Conservation (phyloP, 2,888 invertebrate species). For the Thymelicus sylvestris region DNA sequence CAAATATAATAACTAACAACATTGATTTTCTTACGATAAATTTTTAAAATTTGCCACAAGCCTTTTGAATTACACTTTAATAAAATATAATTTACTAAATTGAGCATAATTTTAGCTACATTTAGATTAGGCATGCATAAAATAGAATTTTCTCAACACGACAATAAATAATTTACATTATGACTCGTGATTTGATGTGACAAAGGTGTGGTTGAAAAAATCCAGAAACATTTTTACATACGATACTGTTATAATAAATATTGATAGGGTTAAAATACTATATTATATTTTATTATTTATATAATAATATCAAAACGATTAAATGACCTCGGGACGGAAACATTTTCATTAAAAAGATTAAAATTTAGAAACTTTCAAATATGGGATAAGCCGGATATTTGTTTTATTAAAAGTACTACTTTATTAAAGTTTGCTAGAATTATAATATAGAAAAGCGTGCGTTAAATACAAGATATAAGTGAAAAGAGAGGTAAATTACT, state of each 20-base stretch:
- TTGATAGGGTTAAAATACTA: conserved; percentile 54
- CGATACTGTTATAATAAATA: conserved; percentile 48
- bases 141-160: conserved; percentile 25
- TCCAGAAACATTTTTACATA: conserved; percentile 46
- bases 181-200: conserved; percentile 19
- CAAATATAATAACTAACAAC: conserved; percentile 73
- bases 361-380: conserved; percentile 23
- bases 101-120: conserved; percentile 35
- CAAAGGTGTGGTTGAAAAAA: conserved; percentile 9
- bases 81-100: conserved; percentile 49
- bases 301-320: conserved; percentile 66
- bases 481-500: conserved; percentile 1
- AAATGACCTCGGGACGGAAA: conserved; percentile 84
- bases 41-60: conserved; percentile 67
- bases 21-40: conserved; percentile 65
- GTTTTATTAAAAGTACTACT: background rate
- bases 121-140: conserved; percentile 35
- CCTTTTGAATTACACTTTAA: conserved; percentile 68
- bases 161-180: conserved; percentile 13
- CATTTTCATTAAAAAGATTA: conserved; percentile 65
- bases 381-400: conserved; percentile 7
- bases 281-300: conserved; percentile 45
- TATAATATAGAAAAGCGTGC: background rate
- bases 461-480: conserved; percentile 4
- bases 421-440: background rate